Percentiles rank a stretch among this genome's conserved stretches.
These are phyloP conservation scores for Pontoporia blainvillei DNA, from an alignment of 2,113 vertebrate genomes.

Conservation along the genomic window DNA sequence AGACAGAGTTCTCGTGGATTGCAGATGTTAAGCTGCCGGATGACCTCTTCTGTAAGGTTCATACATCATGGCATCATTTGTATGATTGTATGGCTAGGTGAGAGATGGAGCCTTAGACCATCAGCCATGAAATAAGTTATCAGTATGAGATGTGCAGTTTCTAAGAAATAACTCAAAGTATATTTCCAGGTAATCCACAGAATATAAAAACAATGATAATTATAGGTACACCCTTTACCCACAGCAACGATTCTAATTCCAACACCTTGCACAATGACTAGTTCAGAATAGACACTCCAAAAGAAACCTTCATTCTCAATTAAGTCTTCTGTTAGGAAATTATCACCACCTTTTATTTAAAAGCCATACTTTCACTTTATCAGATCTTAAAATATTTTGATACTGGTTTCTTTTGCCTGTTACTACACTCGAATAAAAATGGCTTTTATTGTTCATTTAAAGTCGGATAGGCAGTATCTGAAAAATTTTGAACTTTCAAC, in stretches of 20 bases:
- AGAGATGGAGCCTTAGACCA: not conserved
- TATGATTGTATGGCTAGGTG: not conserved
- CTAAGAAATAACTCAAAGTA: not conserved
- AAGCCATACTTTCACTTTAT: not conserved
- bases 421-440: not conserved
- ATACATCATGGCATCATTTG: not conserved
- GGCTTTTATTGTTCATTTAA: slow-evolving; percentile 1
- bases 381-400: not conserved
- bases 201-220: not conserved
- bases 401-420: not conserved
- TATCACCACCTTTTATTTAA: not conserved
- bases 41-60: not conserved
- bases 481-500: not conserved
- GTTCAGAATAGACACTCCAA: not conserved
- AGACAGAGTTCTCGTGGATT: not conserved
- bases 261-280: not conserved
- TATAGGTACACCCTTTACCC: not conserved
- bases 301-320: not conserved
- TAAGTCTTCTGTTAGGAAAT: not conserved
- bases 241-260: not conserved
- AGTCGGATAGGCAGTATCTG: not conserved
- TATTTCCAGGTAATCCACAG: not conserved
- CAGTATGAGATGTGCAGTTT: not conserved
- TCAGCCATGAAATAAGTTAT: not conserved
- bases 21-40: not conserved